phyloP scores from a whole-genome alignment of 2,888 invertebrate species.

The Capitulum mitella region DNA sequence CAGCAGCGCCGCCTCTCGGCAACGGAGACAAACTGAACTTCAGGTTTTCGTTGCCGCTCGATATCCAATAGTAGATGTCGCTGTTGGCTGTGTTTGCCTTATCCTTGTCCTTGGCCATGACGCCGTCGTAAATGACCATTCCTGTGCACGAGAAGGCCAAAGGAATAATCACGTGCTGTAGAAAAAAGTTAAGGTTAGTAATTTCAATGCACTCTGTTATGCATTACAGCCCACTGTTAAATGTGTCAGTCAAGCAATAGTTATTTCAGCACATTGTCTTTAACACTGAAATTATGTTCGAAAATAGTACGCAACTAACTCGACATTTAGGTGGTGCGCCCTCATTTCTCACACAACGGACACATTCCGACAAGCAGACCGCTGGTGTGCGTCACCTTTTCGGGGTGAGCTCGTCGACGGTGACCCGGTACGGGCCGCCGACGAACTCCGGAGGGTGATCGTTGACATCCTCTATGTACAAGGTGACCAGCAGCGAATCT shows the following conservation, averaged over 20 bases:
- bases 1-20: neutral
- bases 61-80: conserved; percentile 20
- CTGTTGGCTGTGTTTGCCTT: conserved; percentile 35
- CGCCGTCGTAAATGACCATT: conserved; percentile 31
- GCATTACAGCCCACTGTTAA: no score
- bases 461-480: conserved; percentile 13
- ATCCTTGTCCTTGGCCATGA: conserved; percentile 32
- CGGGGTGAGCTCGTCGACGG: conserved; percentile 35
- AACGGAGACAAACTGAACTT: conserved; percentile 3
- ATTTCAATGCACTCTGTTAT: no score
- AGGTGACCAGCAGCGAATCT: neutral
- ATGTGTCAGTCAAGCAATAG: no score
- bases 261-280: no score
- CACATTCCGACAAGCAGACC: no score
- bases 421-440: conserved; percentile 22
- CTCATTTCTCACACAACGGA: no score
- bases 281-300: no score
- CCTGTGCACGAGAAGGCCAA: conserved; percentile 28
- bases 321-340: no score
- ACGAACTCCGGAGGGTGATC: neutral
- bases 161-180: no score
- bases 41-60: neutral
- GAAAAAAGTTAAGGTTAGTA: no score
- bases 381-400: no score
- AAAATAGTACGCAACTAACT: no score